Base-by-base conservation (phyloP, 2,888 invertebrate species). In the Serrognathus titanus region DNA sequence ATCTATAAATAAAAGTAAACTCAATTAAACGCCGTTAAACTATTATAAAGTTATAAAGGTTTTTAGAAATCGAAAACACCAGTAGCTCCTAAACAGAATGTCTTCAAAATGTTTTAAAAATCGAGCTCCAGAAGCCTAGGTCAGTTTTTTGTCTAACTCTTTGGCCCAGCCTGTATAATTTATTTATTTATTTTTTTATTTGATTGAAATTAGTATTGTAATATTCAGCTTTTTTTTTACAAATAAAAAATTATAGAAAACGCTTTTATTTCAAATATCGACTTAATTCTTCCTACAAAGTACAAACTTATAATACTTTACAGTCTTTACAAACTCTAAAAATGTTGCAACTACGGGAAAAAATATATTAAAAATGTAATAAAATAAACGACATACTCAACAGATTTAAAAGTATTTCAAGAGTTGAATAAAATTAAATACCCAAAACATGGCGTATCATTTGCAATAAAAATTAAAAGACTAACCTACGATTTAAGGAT, bases 321-420 rank as follows among this genome's bases (percentile, higher is more conserved):
- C 55, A 55, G 55, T 55, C 55, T 55, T 55, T 55, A 49, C 55
- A 55, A 48, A 45, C 41, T 49, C 41, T 43, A 54, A 48, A 48
- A 53, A 12, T 8, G 13, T 20, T 6, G 12, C 20, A 43, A 43
- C 43, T 16, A 43, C 5, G 11, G n/a, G n/a, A 13, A n/a, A 10
- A 31, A 31, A 43, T 43, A 13, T 16, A 43, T 43, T 43, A 43
- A 43, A 11, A 31, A 31, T 31, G 9, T 43, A 11, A 43, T 47
- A 53, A 53, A 53, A 53, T 39, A 49, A 54, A 50, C 46, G 49
- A 50, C 50, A 45, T 48, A 53, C 40, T 31, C 36, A 54, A 54
- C 43, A 54, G 24, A 45, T 55, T 50, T 45, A 55, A 55, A 45
- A 45, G 43, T 35, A 47, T 35, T 37, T 31, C 24, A 31, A n/a